Evolutionary conservation across 2,888 invertebrate species (phyloP), one percentile per base, ranked within the genome.

Genomic region (Melanargia galathea): DNA sequence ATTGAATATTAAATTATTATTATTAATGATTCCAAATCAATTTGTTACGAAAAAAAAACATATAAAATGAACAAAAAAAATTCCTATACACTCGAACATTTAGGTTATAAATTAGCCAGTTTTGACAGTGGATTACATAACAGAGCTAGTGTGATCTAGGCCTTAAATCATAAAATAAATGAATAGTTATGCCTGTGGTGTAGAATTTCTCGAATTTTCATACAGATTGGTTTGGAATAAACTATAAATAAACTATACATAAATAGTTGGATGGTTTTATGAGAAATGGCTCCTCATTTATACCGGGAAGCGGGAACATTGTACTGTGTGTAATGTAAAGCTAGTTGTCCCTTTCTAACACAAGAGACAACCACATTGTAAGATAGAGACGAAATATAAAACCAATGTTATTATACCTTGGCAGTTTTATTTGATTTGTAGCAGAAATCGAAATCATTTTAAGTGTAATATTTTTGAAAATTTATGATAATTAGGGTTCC

Each of bases 1-100:
- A 86, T 82, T 83, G 70, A 78, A 80, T 80, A 80, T 72, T 83
- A 79, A 81, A 40, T 40, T 51, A 30, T 46, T 8, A 40, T 40
- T 51, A 30, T 46, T 8, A 20, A 45, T 55, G 43, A 46, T 26
- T 57, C 57, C 43, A 57, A 57, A 57, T 46, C 57, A 46, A 46
- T 57, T 57, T 57, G 45, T 33, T 45, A 13, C n/a, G n/a, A n/a
- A n/a, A n/a, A 24, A 24, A 18, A 16, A 3, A 7, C 2, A 18
- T 4, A 13, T 8, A 38, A 38, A 38, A n/a, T 38, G 45, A 46
- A 20, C 5, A 46, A 43, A 43, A 43, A 18, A 16, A 18, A 8
- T 16, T 1, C 16, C 13, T 16, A 40, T 6, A 16, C 38, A 38
- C 38, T 38, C n/a, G 13, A 5, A n/a, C 1, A 3, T 13, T 3